Percentiles rank a stretch among this genome's conserved stretches.
phyloP scores from a whole-genome alignment of 2,888 invertebrate genomes.

The Thereva unica region DNA sequence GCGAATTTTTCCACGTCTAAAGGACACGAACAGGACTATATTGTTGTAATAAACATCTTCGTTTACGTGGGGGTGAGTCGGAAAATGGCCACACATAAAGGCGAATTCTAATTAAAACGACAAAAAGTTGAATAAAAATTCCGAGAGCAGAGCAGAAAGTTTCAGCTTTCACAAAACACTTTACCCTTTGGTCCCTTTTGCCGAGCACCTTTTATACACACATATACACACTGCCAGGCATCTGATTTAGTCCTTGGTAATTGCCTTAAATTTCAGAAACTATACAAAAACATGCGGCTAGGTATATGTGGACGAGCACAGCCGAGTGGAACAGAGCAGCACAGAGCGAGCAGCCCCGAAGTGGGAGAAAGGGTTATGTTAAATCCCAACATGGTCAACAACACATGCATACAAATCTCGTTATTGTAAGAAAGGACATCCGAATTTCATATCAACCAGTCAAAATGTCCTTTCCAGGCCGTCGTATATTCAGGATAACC shows the following conservation, averaged over 20 bases:
- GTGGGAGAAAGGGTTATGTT: slow-evolving; percentile 16
- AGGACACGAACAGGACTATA: slow-evolving; percentile 12
- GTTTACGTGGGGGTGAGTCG: slow-evolving; percentile 1
- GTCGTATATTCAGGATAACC: slow-evolving; percentile 35
- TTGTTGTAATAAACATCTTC: slow-evolving; percentile 23
- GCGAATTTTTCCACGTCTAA: too few species aligned
- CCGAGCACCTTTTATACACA: background rate
- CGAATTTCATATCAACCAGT: slow-evolving; percentile 42
- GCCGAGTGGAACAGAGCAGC: slow-evolving; percentile 1
- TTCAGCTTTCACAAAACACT: slow-evolving; percentile 23
- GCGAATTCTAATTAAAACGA: slow-evolving; percentile 24
- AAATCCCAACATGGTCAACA: slow-evolving; percentile 28
- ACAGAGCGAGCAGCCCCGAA: too few species aligned
- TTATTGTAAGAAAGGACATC: slow-evolving; percentile 39
- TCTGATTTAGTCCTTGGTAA: slow-evolving; percentile 32
- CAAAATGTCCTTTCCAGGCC: slow-evolving; percentile 41
- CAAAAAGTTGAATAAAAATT: slow-evolving; percentile 31
- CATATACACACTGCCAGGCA: slow-evolving; percentile 1
- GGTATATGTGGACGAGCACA: background rate
- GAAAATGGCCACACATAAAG: slow-evolving; percentile 27
- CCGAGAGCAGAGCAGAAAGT: slow-evolving; percentile 13
- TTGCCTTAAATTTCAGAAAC: slow-evolving; percentile 22
- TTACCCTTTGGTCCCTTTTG: slow-evolving; percentile 21
- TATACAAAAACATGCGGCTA: slow-evolving; percentile 10
- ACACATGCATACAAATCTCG: slow-evolving; percentile 34